Base-by-base conservation (phyloP, 2,888 invertebrate genomes). In the Cryptocephalus primarius region DNA sequence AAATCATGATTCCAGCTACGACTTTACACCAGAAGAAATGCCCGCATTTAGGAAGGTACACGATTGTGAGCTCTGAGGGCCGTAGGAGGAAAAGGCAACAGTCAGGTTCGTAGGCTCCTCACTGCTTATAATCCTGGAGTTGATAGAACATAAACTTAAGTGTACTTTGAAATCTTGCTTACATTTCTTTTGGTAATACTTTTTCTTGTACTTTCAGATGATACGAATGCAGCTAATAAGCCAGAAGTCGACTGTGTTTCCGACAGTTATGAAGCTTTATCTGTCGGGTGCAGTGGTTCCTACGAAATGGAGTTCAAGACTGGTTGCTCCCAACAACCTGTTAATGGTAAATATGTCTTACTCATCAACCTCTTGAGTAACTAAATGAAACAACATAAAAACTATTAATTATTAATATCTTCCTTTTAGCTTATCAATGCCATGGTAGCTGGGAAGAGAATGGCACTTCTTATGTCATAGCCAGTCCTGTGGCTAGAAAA, bases 371-470 rank as follows among this genome's bases (percentile, higher is more conserved):
- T 32, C 6, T 31, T 33, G 10, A 11, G 22, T 44, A 39, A 22
- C 22, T 4, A 22, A 22, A 22, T 4, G 22, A 22, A 22, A 6
- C 22, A 22, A 4, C 6, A 2, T 4, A 22, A 22, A 4, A 22
- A 2, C 22, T 22, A 22, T 22, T 11, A 36, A 36, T 36, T 6
- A n/a, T 12, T 2, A 4, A 32, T 40, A 1, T n/a, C 9, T 22
- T 31, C 12, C 43, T 45, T 66, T 1, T 72, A 82, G 84, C 77
- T 41, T 85, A 82, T 69, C 78, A 78, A 0, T 86, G 86, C 64
- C 82, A 84, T 64, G 86, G 85, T 42, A 79, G 79, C 62, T 86
- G 86, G 85, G 72, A 75, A 54, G 80, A 80, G 52, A 77, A 77
- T 40, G 73, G 74, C 22, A 73, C 76, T 9, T 78, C 80, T 53